These are phyloP conservation scores for Hypercompe scribonia DNA, from an alignment of 2,888 invertebrate species.

Conservation along the genomic window DNA sequence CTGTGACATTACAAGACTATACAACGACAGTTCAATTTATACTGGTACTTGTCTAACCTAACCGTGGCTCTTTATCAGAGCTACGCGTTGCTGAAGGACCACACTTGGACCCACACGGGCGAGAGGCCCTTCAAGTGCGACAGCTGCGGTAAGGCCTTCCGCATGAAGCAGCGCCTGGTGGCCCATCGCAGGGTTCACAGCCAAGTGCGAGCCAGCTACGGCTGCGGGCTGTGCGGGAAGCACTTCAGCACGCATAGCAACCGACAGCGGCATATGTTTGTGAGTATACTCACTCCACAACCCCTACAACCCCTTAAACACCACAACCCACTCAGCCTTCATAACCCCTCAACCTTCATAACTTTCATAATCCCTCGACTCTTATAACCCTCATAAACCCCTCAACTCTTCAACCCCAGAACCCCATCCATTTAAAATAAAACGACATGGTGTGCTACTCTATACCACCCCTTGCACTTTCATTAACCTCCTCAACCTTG, in stretches of 20 bases:
- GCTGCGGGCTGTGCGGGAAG: slow-evolving; percentile 73
- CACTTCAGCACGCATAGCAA: slow-evolving; percentile 79
- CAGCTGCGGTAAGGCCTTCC: slow-evolving; percentile 74
- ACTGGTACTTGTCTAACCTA: not conserved
- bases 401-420: too few relatives aligned
- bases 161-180: slow-evolving; percentile 75
- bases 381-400: too few relatives aligned
- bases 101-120: slow-evolving; percentile 81
- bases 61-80: slow-evolving; percentile 58
- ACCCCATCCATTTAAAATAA: too few relatives aligned
- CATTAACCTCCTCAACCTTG: too few relatives aligned
- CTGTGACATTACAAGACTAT: too few relatives aligned
- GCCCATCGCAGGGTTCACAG: slow-evolving; percentile 75
- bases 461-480: too few relatives aligned
- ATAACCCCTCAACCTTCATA: too few relatives aligned
- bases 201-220: slow-evolving; percentile 62
- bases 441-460: too few relatives aligned
- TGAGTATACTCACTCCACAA: slow-evolving; percentile 58
- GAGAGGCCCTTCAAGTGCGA: slow-evolving; percentile 80
- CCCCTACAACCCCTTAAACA: too few relatives aligned
- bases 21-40: too few relatives aligned
- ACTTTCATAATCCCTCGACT: too few relatives aligned
- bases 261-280: slow-evolving; percentile 79
- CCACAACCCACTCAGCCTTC: too few relatives aligned
- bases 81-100: slow-evolving; percentile 78